Conservation (phyloP, 2,888 invertebrate genomes). For the Crepidodera aurea region DNA sequence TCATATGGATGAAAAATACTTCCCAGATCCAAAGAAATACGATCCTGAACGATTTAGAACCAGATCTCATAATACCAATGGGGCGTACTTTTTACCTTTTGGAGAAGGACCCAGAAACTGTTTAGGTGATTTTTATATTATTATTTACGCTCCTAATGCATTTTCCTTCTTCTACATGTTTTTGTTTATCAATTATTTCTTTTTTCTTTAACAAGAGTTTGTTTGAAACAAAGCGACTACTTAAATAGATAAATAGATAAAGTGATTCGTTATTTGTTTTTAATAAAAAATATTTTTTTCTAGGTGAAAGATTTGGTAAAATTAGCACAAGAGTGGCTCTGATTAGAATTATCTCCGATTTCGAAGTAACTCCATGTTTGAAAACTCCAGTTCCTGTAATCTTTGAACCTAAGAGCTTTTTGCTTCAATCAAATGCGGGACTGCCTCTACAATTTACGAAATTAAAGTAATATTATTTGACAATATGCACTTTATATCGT, state of each 20-base stretch:
- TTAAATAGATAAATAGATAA: too few species aligned
- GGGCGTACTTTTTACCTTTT: background rate
- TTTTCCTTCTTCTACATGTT: too few species aligned
- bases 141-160: background rate
- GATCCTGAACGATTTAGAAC: constrained; percentile 48
- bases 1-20: constrained; percentile 29
- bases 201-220: too few species aligned
- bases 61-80: constrained; percentile 19
- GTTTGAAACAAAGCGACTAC: too few species aligned
- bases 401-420: background rate
- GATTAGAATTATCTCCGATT: background rate
- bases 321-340: background rate
- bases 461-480: too few species aligned
- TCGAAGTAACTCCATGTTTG: background rate
- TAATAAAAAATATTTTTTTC: background rate
- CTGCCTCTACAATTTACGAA: background rate
- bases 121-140: background rate
- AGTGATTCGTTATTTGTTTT: too few species aligned
- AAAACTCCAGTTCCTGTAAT: background rate
- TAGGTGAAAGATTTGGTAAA: background rate
- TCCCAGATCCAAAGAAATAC: constrained; percentile 41
- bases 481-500: too few species aligned
- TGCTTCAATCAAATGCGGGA: background rate
- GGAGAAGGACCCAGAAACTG: constrained; percentile 1
- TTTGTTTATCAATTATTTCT: background rate